Evolutionary conservation across 2,888 invertebrate genomes (phyloP), one percentile per base, ranked within the genome.

Genomic region (Steinernema carpocapsae): DNA sequence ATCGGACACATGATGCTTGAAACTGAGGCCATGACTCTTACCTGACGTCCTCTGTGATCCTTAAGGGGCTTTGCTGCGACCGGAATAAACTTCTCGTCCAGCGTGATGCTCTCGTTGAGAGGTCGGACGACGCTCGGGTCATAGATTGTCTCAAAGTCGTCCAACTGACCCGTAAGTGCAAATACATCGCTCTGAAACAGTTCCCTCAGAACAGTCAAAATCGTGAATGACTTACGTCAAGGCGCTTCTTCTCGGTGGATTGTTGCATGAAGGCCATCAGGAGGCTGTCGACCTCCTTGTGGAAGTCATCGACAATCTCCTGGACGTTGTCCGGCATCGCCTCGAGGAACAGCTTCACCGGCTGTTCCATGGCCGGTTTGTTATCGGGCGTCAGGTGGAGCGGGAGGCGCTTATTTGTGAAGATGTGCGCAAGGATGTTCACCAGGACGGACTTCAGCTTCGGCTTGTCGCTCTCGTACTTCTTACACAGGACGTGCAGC

Each of bases 391-490:
- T 74, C 52, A 80, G 79, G 64, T 78, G 79, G 12, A 83, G 79
- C 17, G 86, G 79, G 72, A 86, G 76, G 37, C 82, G 75, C 14
- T 78, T 73, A 52, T 81, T 77, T n/a, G 85, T 86, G 79, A 86
- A 86, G 42, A 86, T 73, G 46, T 83, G 82, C 7, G 85, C 84
- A 26, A 86, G 75, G 51, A 86, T 77, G 24, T 78, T 75, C 29
- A 86, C 76, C 26, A 86, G 75, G 12, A 76, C 77, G 29, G 78
- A 77, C 76, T 85, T 81, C 14, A 82, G 75, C 52, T 78, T 59
- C 32, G 79, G 78, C 64, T 74, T 72, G 12, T 75, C 48, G 1
- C 79, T 59, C 17, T 75, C 26, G 32, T 72, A 73, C 43, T 74
- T 48, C 75, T 81, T 82, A 75, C 81, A 74, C 32, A 84, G 74